Evolutionary conservation across 2,113 vertebrate species (phyloP), one percentile per base, ranked within the genome.

Genomic region (Phrynocephalus versicolor): DNA sequence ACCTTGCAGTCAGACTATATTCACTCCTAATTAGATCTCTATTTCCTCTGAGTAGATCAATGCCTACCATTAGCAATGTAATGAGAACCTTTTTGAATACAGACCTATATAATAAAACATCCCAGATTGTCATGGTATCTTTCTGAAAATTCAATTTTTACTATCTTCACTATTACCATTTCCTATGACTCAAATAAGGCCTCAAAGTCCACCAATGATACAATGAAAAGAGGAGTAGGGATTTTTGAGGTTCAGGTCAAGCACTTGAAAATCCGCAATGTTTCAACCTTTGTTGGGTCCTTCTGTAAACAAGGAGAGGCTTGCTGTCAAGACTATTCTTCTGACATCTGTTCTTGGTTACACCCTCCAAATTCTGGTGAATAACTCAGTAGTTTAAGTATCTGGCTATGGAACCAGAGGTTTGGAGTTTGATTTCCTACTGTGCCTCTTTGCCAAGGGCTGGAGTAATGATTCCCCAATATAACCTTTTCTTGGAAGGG

Each of bases 21-120:
- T 51, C 84, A 79, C 72, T 88, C 83, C 57, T 90, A 87, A 88
- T 18, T 65, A 64, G 23, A 81, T 82, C 75, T 51, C 13, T 67
- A 67, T 89, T 87, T 92, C 84, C 78, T 87, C 23, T 30, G 83
- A 81, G 84, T 33, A 88, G 85, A 64, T 37, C 33, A 73, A 82
- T 0, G 1, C 30, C 1, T 39, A 84, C n/a, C 60, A 83, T 45
- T 57, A 71, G 37, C 25, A 78, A 84, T 77, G 87, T 78, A 88
- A 92, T 90, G 82, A 79, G 74, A 19, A 55, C 84, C 74, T 14
- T 83, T 91, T 55, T 1, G 64, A 51, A 85, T 1, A 10, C 0
- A 0, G 5, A 19, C 74, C 6, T 27, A 39, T 0, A 51, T 71
- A 77, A 65, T 39, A 79, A 45, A 30, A 70, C 39, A 72, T 23